Conservation (phyloP, 1,140 invertebrate species). For the Arion vulgaris region DNA sequence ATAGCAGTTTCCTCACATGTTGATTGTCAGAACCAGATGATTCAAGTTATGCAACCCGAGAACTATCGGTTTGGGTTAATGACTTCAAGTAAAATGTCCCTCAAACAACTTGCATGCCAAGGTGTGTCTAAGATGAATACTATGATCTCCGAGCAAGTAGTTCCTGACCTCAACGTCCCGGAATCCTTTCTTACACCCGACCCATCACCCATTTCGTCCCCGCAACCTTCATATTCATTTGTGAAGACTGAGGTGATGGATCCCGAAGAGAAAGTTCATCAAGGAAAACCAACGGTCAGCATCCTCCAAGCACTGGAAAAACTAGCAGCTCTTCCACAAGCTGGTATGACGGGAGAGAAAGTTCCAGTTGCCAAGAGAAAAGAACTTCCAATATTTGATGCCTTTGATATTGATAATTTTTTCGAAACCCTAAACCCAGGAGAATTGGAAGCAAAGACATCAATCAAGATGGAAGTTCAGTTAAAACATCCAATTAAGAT, state of each 20-base stretch:
- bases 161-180: conserved; percentile 60
- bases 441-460: conserved; percentile 11
- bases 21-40: conserved; percentile 1
- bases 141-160: conserved; percentile 57
- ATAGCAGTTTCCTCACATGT: neutral
- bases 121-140: conserved; percentile 1
- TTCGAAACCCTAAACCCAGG: conserved; percentile 55
- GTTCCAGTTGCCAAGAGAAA: conserved; percentile 38
- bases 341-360: conserved; percentile 42
- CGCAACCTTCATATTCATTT: conserved; percentile 50
- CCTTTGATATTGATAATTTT: conserved; percentile 63
- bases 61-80: neutral
- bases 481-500: conserved; percentile 40
- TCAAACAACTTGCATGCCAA: neutral
- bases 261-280: conserved; percentile 38
- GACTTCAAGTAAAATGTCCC: neutral
- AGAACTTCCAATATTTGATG: conserved; percentile 63
- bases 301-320: conserved; percentile 45
- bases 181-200: conserved; percentile 66
- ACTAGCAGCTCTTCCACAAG: conserved; percentile 49
- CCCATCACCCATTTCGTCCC: conserved; percentile 63
- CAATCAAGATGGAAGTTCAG: conserved; percentile 40
- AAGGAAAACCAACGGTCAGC: conserved; percentile 36
- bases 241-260: conserved; percentile 41
- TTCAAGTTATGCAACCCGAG: conserved; percentile 3